Base-by-base conservation (phyloP, 2,888 invertebrate species). In the Hirtodrosophila trivittata region DNA sequence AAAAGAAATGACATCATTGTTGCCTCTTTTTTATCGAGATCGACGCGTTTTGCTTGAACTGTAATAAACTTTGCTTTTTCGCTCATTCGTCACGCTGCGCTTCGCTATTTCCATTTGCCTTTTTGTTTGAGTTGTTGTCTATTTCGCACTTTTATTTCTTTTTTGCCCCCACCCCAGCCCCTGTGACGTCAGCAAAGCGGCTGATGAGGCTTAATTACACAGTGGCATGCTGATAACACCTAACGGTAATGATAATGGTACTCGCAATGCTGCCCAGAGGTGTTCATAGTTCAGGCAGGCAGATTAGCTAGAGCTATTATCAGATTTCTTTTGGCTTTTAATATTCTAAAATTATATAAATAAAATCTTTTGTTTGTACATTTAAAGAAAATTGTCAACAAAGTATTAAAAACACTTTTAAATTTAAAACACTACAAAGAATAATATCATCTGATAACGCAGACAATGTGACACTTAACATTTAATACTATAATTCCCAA, bases 31-130 rank as follows among this genome's bases (percentile, higher is more conserved):
- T 43, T 41, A 33, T 54, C 49, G 49, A 30, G 46, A 50, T n/a
- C 47, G 35, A 33, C 16, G 37, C 26, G 32, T 21, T 38, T 42
- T 38, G 52, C 55, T 64, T 87, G 87, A 83, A 87, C 82, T 77
- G 71, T 33, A 76, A 71, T 84, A 74, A 83, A 83, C 87, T 83
- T 87, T 86, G 81, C 70, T 50, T 37, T 35, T 13, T 47, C 5
- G 39, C 26, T 55, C 74, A 75, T 62, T 62, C 13, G 51, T 51
- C 65, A 64, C 47, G 71, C 71, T 65, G 47, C 54, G 74, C 25
- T 72, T 54, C 30, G 42, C 49, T 70, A 12, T 37, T 33, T 50
- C 30, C 8, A 18, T 32, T 32, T 33, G 26, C 12, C 26, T 13
- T 12, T 6, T 33, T 9, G 54, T 12, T 14, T 35, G n/a, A 21